Conservation (phyloP, 2,888 invertebrate species). For the Aspidiotus destructor region DNA sequence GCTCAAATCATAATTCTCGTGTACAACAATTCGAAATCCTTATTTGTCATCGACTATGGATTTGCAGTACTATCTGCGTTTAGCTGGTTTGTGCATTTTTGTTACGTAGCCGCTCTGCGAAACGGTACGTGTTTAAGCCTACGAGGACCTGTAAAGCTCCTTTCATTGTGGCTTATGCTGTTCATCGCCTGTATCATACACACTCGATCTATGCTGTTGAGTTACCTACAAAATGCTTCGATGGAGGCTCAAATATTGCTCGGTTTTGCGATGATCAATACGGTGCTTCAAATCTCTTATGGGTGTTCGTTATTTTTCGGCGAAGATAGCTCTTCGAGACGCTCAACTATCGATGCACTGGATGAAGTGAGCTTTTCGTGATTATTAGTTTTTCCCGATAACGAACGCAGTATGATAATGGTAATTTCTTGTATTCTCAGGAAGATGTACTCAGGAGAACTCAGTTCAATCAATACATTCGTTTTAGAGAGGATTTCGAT, state of each 20-base stretch:
- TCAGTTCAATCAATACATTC: slow-evolving; percentile 46
- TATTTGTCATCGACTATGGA: slow-evolving; percentile 57
- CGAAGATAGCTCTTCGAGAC: slow-evolving; percentile 22
- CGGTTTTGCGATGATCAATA: slow-evolving; percentile 40
- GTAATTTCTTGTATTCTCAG: neutral
- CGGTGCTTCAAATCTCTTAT: slow-evolving; percentile 39
- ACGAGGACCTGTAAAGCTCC: slow-evolving; percentile 61
- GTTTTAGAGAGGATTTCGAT: slow-evolving; percentile 56
- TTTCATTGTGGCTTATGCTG: slow-evolving; percentile 59
- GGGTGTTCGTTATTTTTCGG: slow-evolving; percentile 33
- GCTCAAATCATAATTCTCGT: slow-evolving; percentile 48
- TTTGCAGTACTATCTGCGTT: slow-evolving; percentile 59
- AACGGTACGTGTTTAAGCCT: slow-evolving; percentile 51
- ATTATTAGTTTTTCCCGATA: too few species aligned
- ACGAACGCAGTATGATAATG: neutral
- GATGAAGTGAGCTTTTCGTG: slow-evolving; percentile 8
- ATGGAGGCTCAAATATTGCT: slow-evolving; percentile 41
- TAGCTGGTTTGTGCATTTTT: slow-evolving; percentile 73
- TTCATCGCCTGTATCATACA: slow-evolving; percentile 59
- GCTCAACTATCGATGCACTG: slow-evolving; percentile 12
- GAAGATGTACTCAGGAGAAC: slow-evolving; percentile 5
- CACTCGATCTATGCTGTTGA: slow-evolving; percentile 50
- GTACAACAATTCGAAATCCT: slow-evolving; percentile 38
- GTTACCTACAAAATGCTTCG: slow-evolving; percentile 21
- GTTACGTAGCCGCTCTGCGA: slow-evolving; percentile 60